Evolutionary conservation across 2,888 invertebrate genomes (phyloP).

Genomic region (Diarsia brunnea): DNA sequence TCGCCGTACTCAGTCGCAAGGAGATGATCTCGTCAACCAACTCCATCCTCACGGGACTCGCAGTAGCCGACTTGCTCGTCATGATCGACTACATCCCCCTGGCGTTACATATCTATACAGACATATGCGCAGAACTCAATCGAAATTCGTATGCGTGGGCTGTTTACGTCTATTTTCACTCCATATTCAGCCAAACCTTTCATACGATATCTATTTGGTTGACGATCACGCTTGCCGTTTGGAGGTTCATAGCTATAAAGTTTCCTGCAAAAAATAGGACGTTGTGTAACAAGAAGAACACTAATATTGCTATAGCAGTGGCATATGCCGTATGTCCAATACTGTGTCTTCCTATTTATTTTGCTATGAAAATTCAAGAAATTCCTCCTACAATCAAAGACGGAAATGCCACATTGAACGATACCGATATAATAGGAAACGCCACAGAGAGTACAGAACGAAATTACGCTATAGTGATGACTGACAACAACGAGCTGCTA

Average conservation of each 20-base stretch:
- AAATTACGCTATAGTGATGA: slow-evolving; percentile 92
- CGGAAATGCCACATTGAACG: slow-evolving; percentile 74
- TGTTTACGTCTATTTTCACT: slow-evolving; percentile 96
- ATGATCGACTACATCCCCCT: slow-evolving; percentile 98
- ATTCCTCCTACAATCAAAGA: slow-evolving; percentile 67
- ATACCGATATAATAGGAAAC: slow-evolving; percentile 71
- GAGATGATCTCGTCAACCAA: slow-evolving; percentile 98
- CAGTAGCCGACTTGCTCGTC: slow-evolving; percentile 97
- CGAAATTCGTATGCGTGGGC: slow-evolving; percentile 93
- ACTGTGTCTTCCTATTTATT: slow-evolving; percentile 95
- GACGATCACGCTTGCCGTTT: slow-evolving; percentile 97
- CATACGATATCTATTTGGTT: slow-evolving; percentile 98
- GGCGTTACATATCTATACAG: slow-evolving; percentile 94
- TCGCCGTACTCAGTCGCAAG: slow-evolving; percentile 96
- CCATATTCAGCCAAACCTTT: slow-evolving; percentile 96
- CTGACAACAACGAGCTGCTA: slow-evolving; percentile 91
- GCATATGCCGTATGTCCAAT: slow-evolving; percentile 96
- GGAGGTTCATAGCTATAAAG: slow-evolving; percentile 97
- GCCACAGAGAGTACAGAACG: slow-evolving; percentile 82
- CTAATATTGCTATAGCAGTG: slow-evolving; percentile 93
- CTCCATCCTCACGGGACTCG: slow-evolving; percentile 97
- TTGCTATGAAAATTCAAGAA: slow-evolving; percentile 93
- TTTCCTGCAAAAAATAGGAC: slow-evolving; percentile 95
- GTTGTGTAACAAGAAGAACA: slow-evolving; percentile 95
- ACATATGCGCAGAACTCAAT: slow-evolving; percentile 87